Evolutionary conservation across 2,888 invertebrate genomes (phyloP).

Genomic region (Bhutanitis thaidina): DNA sequence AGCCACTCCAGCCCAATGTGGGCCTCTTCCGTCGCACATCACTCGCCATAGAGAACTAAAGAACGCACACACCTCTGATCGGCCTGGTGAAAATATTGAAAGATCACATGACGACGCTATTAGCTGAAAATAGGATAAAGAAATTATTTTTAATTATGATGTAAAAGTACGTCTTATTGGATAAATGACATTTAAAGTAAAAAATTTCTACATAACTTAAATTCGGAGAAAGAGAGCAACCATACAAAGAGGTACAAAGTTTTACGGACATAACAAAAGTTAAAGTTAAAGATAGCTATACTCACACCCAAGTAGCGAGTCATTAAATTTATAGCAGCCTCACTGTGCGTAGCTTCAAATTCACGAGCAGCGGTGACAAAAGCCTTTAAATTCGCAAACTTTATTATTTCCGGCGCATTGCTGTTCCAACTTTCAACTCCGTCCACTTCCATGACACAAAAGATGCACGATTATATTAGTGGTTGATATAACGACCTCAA

Average conservation of each 20-base stretch:
- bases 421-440: slow-evolving; percentile 47
- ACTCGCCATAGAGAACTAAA: slow-evolving; percentile 84
- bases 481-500: slow-evolving; percentile 1
- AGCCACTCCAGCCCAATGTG: slow-evolving; percentile 84
- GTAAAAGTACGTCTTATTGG: no score
- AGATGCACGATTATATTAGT: slow-evolving; percentile 6
- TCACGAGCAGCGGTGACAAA: slow-evolving; percentile 76
- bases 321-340: slow-evolving; percentile 72
- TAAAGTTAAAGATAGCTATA: slow-evolving; percentile 15
- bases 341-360: slow-evolving; percentile 74
- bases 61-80: slow-evolving; percentile 82
- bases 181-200: no score
- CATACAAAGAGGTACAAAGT: no score
- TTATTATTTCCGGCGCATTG: slow-evolving; percentile 55
- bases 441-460: slow-evolving; percentile 59
- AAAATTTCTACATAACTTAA: no score
- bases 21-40: slow-evolving; percentile 79
- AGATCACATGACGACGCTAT: slow-evolving; percentile 82
- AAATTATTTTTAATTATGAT: no score
- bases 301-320: slow-evolving; percentile 75
- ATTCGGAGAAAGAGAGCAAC: no score
- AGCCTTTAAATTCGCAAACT: slow-evolving; percentile 71
- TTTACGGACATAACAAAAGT: neutral
- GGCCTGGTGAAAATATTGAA: slow-evolving; percentile 83
- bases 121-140: slow-evolving; percentile 64